Base-by-base conservation (phyloP, 1,140 invertebrate species). In the Cotesia typhae region DNA sequence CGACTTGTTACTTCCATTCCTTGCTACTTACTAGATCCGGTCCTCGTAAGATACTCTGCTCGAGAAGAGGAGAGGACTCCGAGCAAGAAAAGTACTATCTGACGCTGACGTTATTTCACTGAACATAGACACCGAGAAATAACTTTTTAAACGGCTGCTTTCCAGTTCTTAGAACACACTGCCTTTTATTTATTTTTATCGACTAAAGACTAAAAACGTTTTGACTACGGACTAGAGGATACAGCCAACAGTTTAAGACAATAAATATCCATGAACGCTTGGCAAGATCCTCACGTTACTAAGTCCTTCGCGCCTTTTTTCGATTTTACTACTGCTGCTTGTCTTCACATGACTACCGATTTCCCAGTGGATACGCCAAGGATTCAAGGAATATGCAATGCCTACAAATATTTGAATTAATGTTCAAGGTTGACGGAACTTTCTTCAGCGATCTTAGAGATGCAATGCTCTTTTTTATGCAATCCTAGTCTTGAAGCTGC, bases 251-350 rank as follows among this genome's bases (percentile, higher is more conserved):
- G 14, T 41, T 7, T 1, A 37, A 20, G 36, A 68, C 67, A 68
- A 68, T 68, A 68, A 68, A 59, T 67, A 67, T 55, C 66, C 52
- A 67, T 53, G 4, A 67, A 10, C 35, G 55, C 67, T 68, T 68
- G 35, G 67, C 67, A 68, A 37, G 67, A 60, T 68, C 67, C 67
- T 68, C 67, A 68, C 67, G 67, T 68, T 68, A 68, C 67, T 59
- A 55, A 9, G 67, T 68, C 67, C 67, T 68, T 68, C 67, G 37
- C 67, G 55, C 67, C 67, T 68, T 60, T n/a, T 68, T 35, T 68
- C 35, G 59, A 68, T 59, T 68, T 7, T 17, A 52, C 20, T 28
- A 28, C 67, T 68, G 57, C 38, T 59, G 38, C 12, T n/a, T 51
- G 9, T 7, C 17, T n/a, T 47, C 9, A 51, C 17, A 51, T 51